These are phyloP conservation scores for Muscicapa striata DNA, from an alignment of 2,797 vertebrate genomes.

Conservation along the genomic window DNA sequence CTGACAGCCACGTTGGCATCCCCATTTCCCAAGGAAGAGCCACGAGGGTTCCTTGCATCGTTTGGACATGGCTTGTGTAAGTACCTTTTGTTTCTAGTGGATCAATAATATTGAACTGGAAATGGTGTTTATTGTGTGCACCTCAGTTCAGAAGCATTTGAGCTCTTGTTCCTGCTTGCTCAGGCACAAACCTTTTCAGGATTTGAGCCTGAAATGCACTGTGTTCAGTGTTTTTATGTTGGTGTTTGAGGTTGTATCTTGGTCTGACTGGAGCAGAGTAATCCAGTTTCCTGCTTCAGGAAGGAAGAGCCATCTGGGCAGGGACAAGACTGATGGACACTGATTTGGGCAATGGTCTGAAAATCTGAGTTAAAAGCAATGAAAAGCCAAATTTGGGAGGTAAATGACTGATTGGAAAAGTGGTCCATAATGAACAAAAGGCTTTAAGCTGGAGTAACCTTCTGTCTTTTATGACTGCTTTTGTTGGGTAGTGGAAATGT, in stretches of 20 bases:
- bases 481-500: neutral
- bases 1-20: neutral
- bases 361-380: neutral
- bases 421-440: neutral
- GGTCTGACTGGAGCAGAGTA: neutral
- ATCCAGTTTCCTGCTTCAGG: neutral
- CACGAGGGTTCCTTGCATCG: neutral
- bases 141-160: neutral
- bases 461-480: neutral
- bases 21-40: neutral
- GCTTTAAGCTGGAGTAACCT: neutral
- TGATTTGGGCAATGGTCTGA: neutral
- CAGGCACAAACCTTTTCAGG: neutral
- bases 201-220: neutral
- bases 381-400: neutral
- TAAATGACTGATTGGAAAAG: neutral
- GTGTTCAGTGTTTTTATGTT: fast-evolving
- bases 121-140: neutral
- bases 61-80: neutral
- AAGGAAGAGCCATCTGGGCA: neutral
- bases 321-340: neutral
- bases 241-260: neutral
- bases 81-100: neutral
- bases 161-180: fast-evolving
- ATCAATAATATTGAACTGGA: neutral